Percentiles rank a stretch among this genome's conserved stretches.
phyloP scores from a whole-genome alignment of 2,113 vertebrate genomes.

The Centrocercus urophasianus region DNA sequence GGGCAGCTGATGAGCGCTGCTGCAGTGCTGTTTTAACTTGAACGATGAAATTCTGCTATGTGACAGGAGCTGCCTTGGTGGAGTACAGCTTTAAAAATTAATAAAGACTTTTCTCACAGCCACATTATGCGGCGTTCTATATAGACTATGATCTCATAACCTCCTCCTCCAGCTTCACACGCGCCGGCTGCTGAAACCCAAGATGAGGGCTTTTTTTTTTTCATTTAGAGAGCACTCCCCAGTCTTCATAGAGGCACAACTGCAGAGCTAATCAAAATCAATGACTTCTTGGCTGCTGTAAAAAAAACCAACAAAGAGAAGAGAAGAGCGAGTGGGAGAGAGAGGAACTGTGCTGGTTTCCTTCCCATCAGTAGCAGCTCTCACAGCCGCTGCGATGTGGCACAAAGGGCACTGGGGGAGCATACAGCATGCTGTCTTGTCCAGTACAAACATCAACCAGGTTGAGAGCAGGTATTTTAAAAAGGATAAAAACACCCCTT shows the following conservation, averaged over 20 bases:
- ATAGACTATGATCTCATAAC: slow-evolving; percentile 77
- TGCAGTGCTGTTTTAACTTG: background rate
- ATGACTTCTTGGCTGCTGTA: slow-evolving; percentile 57
- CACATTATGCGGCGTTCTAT: slow-evolving; percentile 33
- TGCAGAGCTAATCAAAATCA: slow-evolving; percentile 66
- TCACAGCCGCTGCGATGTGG: slow-evolving; percentile 45
- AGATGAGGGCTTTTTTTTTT: slow-evolving; percentile 61
- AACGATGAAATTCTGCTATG: background rate
- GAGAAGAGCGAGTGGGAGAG: background rate
- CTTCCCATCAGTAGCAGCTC: slow-evolving; percentile 41
- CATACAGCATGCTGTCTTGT: slow-evolving; percentile 45
- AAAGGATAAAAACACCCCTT: slow-evolving; percentile 78
- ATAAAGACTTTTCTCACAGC: slow-evolving; percentile 34
- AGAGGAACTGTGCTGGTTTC: slow-evolving; percentile 53
- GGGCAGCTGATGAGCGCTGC: background rate
- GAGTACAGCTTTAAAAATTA: slow-evolving; percentile 54
- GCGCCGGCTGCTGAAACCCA: slow-evolving; percentile 72
- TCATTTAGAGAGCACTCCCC: slow-evolving; percentile 55
- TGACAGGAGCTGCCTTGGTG: background rate
- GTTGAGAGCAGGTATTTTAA: slow-evolving; percentile 54
- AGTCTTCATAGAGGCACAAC: slow-evolving; percentile 30
- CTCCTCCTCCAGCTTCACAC: slow-evolving; percentile 25
- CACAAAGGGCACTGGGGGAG: slow-evolving; percentile 10
- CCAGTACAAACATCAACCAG: slow-evolving; percentile 66
- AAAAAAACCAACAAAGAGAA: background rate